Conservation (phyloP, 2,113 vertebrate genomes). For the Fregata magnificens region DNA sequence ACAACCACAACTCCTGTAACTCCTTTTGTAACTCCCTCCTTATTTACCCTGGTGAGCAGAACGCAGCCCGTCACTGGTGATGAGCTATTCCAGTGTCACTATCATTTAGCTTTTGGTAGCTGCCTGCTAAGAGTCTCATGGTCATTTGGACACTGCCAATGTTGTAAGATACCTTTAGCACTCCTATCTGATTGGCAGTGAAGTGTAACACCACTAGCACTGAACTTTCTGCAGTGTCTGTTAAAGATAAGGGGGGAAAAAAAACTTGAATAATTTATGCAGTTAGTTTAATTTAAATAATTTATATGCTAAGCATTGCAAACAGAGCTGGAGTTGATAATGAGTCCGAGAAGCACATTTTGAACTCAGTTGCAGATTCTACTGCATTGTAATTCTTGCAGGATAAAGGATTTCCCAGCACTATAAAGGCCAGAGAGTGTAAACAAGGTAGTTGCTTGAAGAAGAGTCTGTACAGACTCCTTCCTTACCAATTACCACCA, state of each 20-base stretch:
- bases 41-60: not conserved
- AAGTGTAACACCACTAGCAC: slow-evolving; percentile 40
- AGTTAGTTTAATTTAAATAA: slow-evolving; percentile 73
- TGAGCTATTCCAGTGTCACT: not conserved
- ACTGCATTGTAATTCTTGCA: slow-evolving; percentile 44
- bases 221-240: slow-evolving; percentile 53
- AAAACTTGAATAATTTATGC: slow-evolving; percentile 65
- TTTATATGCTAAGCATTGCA: slow-evolving; percentile 71
- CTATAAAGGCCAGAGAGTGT: not conserved
- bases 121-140: not conserved
- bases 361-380: slow-evolving; percentile 56
- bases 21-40: not conserved
- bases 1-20: not conserved
- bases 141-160: not conserved
- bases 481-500: not conserved
- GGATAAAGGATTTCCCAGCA: slow-evolving; percentile 24
- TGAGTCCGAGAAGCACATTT: slow-evolving; percentile 45
- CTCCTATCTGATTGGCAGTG: slow-evolving; percentile 34
- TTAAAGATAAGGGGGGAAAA: slow-evolving; percentile 25
- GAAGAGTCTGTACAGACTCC: not conserved
- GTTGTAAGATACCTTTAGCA: not conserved
- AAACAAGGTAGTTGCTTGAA: slow-evolving; percentile 33
- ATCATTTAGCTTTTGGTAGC: not conserved
- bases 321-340: slow-evolving; percentile 67
- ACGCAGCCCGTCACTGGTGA: not conserved